phyloP scores from a whole-genome alignment of 2,113 vertebrate species.

The Podarcis raffonei region DNA sequence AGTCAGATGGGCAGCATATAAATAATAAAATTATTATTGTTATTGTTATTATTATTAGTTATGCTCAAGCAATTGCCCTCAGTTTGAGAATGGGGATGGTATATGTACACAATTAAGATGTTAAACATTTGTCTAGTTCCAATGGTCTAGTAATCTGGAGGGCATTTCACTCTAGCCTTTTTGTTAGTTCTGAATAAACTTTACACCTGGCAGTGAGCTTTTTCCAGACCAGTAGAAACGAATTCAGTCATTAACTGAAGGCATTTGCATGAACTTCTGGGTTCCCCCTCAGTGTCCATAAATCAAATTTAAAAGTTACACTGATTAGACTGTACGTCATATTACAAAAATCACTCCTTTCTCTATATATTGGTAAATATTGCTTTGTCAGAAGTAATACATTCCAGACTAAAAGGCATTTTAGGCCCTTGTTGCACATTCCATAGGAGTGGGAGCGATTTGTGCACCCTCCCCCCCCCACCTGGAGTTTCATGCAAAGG shows the following conservation, averaged over 20 bases:
- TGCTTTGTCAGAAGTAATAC: background rate
- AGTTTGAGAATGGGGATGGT: background rate
- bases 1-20: too few relatives aligned
- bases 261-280: background rate
- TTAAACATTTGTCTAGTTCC: background rate
- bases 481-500: background rate
- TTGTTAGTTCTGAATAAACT: background rate
- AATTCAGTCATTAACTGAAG: background rate
- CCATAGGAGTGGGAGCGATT: too few relatives aligned
- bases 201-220: background rate
- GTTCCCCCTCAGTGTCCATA: background rate
- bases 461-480: too few relatives aligned
- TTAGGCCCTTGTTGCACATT: background rate
- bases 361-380: background rate
- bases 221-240: background rate
- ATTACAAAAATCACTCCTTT: background rate
- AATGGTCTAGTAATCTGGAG: background rate
- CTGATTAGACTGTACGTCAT: background rate
- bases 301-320: background rate
- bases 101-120: background rate
- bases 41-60: too few relatives aligned
- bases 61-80: background rate
- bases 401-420: too few relatives aligned
- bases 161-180: too few relatives aligned
- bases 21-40: too few relatives aligned